Conservation (phyloP, 1,140 invertebrate species). For the Pachyrhynchus sulphureomaculatus region DNA sequence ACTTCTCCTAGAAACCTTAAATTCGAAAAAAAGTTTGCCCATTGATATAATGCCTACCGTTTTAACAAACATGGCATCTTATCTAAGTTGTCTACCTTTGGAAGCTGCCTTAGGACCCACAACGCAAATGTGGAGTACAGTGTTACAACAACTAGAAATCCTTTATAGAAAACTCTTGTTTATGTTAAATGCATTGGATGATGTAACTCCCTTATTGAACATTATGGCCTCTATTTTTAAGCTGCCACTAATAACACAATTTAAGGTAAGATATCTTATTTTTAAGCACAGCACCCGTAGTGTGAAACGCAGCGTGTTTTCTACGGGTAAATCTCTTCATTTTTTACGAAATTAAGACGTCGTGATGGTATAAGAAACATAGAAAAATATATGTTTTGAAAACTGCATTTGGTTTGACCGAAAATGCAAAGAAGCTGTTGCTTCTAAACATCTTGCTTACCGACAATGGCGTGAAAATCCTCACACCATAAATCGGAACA, state of each 20-base stretch:
- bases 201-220: slow-evolving; percentile 75
- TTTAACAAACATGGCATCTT: slow-evolving; percentile 87
- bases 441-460: no score
- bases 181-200: slow-evolving; percentile 69
- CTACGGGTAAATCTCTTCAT: no score
- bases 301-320: no score
- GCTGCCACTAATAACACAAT: slow-evolving; percentile 77
- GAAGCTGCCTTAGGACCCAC: slow-evolving; percentile 74
- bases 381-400: no score
- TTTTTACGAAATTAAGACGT: no score
- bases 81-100: slow-evolving; percentile 87
- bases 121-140: slow-evolving; percentile 70
- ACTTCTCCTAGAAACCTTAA: slow-evolving; percentile 85
- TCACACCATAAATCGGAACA: no score
- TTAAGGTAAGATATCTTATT: slow-evolving; percentile 62
- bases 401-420: no score
- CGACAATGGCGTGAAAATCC: no score
- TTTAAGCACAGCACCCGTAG: no score
- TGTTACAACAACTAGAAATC: slow-evolving; percentile 79
- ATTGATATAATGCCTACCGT: slow-evolving; percentile 73
- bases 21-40: slow-evolving; percentile 84
- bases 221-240: slow-evolving; percentile 85
- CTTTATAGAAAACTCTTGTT: slow-evolving; percentile 81
- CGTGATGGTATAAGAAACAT: no score
- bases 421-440: no score